Conservation (phyloP, 2,888 invertebrate species). For the Melieria omissa region DNA sequence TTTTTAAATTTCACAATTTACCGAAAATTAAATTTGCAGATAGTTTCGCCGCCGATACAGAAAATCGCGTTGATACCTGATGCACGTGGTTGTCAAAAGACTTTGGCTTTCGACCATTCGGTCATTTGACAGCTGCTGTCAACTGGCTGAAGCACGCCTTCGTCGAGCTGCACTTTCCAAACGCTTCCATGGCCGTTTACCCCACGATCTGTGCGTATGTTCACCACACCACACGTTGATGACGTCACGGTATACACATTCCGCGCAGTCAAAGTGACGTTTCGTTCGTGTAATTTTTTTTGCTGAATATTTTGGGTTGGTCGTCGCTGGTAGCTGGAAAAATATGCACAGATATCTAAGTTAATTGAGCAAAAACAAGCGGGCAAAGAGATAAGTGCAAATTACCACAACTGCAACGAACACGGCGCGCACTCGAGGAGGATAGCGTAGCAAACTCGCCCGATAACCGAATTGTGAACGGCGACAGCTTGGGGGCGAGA, state of each 20-base stretch:
- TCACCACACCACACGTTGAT: too few relatives aligned
- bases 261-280: conserved; percentile 43
- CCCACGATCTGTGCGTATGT: too few relatives aligned
- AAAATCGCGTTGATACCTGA: neutral
- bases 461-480: too few relatives aligned
- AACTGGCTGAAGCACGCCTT: too few relatives aligned
- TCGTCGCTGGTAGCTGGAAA: conserved; percentile 30
- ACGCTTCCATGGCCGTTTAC: too few relatives aligned
- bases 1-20: too few relatives aligned
- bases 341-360: neutral
- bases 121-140: too few relatives aligned
- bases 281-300: conserved; percentile 46
- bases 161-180: too few relatives aligned
- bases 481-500: too few relatives aligned
- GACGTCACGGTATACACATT: conserved; percentile 47
- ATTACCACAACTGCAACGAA: neutral
- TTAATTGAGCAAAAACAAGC: conserved; percentile 8
- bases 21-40: neutral
- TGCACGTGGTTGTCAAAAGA: conserved; percentile 14
- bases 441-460: too few relatives aligned
- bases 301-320: conserved; percentile 41
- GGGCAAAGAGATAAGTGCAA: conserved; percentile 11
- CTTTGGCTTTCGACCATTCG: neutral
- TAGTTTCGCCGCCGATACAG: neutral
- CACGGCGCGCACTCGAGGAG: too few relatives aligned